Conservation (phyloP, 2,797 vertebrate genomes). For the Zalophus californianus region DNA sequence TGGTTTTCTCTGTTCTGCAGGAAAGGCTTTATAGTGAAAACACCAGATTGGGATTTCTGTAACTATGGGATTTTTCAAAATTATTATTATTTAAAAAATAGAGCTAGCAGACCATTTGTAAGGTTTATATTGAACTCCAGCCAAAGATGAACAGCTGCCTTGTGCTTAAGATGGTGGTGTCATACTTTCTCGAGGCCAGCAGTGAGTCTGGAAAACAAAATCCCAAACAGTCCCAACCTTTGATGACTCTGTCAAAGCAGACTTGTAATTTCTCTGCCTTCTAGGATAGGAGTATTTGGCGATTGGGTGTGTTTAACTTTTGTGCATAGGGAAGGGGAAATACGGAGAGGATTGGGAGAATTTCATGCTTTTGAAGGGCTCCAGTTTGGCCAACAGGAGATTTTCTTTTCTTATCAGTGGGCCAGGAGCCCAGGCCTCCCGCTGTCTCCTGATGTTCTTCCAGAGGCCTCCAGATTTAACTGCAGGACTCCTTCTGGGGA, state of each 20-base stretch:
- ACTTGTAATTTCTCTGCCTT: conserved; percentile 50
- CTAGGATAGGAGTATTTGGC: conserved; percentile 4
- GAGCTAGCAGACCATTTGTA: conserved; percentile 81
- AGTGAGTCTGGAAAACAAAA: conserved; percentile 78
- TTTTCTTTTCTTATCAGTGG: conserved; percentile 69
- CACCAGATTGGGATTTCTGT: conserved; percentile 5
- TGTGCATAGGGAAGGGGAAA: neutral
- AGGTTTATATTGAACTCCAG: conserved; percentile 81
- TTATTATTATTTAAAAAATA: conserved; percentile 60
- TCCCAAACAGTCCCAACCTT: conserved; percentile 75
- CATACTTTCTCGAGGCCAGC: conserved; percentile 79
- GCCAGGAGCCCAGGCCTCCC: conserved; percentile 59
- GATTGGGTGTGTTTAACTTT: neutral
- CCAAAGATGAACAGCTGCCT: conserved; percentile 86
- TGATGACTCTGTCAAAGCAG: conserved; percentile 73
- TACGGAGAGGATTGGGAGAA: neutral
- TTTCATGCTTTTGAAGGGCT: conserved; percentile 49
- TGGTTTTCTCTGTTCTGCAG: conserved; percentile 77
- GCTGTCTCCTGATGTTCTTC: neutral
- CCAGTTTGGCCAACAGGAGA: conserved; percentile 54
- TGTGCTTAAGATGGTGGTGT: conserved; percentile 72
- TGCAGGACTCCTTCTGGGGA: neutral
- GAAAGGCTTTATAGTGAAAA: conserved; percentile 71
- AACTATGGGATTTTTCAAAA: conserved; percentile 46
- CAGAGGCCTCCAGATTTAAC: conserved; percentile 49